These are phyloP conservation scores for Nomada goodeniana DNA, from an alignment of 2,888 invertebrate genomes.

Conservation along the genomic window DNA sequence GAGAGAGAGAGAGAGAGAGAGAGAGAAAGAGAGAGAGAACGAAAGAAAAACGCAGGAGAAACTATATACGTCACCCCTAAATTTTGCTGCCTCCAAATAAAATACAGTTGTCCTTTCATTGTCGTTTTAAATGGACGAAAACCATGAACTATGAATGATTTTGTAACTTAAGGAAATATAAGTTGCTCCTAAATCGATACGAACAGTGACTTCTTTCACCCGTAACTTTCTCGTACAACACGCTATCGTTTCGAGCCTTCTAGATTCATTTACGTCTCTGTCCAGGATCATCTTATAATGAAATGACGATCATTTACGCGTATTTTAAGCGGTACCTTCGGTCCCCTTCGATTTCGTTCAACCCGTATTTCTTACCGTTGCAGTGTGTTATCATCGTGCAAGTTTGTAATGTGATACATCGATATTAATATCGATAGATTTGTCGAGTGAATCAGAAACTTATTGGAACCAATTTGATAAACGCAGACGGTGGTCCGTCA, in stretches of 20 bases:
- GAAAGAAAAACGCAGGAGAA: constrained; percentile 29
- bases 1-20: neutral
- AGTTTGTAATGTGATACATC: constrained; percentile 49
- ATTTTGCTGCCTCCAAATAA: constrained; percentile 39
- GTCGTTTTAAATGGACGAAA: constrained; percentile 44
- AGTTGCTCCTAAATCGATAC: constrained; percentile 60
- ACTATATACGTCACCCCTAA: constrained; percentile 23
- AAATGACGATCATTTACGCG: neutral
- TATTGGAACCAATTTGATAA: constrained; percentile 33
- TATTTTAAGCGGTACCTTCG: neutral
- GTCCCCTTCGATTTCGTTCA: neutral
- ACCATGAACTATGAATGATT: constrained; percentile 42
- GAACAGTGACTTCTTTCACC: constrained; percentile 51
- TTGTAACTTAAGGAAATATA: constrained; percentile 64
- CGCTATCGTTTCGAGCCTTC: constrained; percentile 27
- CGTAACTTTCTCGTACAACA: constrained; percentile 8
- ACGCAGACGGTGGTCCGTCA: neutral
- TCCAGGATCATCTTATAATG: neutral
- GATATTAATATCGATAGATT: constrained; percentile 34
- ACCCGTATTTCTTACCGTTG: neutral
- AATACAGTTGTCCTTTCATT: constrained; percentile 39
- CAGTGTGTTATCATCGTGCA: constrained; percentile 11
- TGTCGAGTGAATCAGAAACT: constrained; percentile 18
- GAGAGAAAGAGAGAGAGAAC: constrained; percentile 10
- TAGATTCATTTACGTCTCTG: constrained; percentile 48